These are phyloP conservation scores for Euschistus heros DNA, from an alignment of 1,140 invertebrate genomes.

Conservation along the genomic window DNA sequence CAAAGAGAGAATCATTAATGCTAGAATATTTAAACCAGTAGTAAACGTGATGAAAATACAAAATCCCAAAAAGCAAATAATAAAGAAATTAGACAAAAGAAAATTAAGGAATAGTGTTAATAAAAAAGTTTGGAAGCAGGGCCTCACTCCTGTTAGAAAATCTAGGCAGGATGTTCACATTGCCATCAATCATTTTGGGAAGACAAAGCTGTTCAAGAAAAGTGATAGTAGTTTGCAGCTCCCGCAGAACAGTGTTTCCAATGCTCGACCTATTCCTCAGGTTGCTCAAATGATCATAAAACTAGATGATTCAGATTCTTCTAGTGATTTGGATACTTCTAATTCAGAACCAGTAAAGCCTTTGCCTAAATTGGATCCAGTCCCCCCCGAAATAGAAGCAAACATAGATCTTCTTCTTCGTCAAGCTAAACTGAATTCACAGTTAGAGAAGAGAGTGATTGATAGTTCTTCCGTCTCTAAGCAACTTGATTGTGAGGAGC, in stretches of 20 bases:
- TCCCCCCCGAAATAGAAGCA: background rate
- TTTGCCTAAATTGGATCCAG: background rate
- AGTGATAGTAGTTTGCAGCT: background rate
- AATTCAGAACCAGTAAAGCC: background rate
- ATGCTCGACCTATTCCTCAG: background rate
- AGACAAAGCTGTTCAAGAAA: background rate
- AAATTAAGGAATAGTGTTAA: slow-evolving; percentile 5
- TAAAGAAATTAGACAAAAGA: slow-evolving; percentile 10
- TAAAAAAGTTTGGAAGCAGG: slow-evolving; percentile 9
- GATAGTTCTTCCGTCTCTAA: background rate
- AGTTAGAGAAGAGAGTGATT: background rate
- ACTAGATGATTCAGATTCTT: slow-evolving; percentile 18
- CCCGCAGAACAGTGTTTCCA: background rate
- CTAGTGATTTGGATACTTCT: slow-evolving; percentile 1
- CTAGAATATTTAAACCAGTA: background rate
- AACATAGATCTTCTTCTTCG: slow-evolving; percentile 8
- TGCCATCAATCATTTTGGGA: background rate
- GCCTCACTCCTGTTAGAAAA: background rate
- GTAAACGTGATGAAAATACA: background rate
- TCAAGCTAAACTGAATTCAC: background rate
- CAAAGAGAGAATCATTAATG: background rate
- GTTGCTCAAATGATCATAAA: slow-evolving; percentile 19
- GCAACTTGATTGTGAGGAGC: too few relatives aligned
- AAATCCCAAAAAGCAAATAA: background rate
- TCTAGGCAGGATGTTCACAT: background rate